Base-by-base conservation (phyloP, 2,113 vertebrate species). In the Orthonyx spaldingii region DNA sequence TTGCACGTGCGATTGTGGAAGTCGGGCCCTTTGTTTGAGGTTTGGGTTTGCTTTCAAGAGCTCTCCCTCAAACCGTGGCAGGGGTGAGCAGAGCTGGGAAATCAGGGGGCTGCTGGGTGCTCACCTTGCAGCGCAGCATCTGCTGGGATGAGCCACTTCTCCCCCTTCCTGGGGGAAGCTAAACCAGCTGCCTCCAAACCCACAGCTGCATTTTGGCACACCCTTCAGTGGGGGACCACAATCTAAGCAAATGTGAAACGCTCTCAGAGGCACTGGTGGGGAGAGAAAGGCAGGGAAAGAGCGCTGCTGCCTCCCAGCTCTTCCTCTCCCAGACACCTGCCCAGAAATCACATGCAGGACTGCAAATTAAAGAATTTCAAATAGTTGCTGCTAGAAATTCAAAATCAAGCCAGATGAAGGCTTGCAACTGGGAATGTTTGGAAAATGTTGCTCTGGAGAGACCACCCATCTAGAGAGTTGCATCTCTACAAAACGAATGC, bases 21-120 rank as follows among this genome's bases (percentile, higher is more conserved):
- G 90, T 94, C 26, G 23, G 87, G 90, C 82, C 93, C 88, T 96
- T 96, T 97, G 95, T 95, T 71, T 92, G 95, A 95, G 96, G 72
- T 93, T 93, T 82, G 93, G 76, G 84, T 84, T 95, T 93, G 89
- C 91, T 94, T 95, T 84, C 84, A 68, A 91, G 78, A 87, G 78
- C 87, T 39, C 72, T 49, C 70, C 92, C 95, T 94, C 78, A 72
- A 93, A 93, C 74, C 10, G 1, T n/a, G 5, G 74, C 81, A 44
- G 5, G 41, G 42, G 17, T 78, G 49, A 83, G 76, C 80, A 77
- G 55, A 87, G 78, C 82, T 57, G 84, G 87, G 82, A 49, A 44
- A 32, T 17, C 22, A 16, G 28, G 75, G 75, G 24, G 84, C 75
- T 79, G 87, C 82, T n/a, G 86, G 72, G 53, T 1, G 15, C 75